These are phyloP conservation scores for Ophioderma brevispina DNA, from an alignment of 35 echinoderm and acorn worm species.

Conservation along the genomic window DNA sequence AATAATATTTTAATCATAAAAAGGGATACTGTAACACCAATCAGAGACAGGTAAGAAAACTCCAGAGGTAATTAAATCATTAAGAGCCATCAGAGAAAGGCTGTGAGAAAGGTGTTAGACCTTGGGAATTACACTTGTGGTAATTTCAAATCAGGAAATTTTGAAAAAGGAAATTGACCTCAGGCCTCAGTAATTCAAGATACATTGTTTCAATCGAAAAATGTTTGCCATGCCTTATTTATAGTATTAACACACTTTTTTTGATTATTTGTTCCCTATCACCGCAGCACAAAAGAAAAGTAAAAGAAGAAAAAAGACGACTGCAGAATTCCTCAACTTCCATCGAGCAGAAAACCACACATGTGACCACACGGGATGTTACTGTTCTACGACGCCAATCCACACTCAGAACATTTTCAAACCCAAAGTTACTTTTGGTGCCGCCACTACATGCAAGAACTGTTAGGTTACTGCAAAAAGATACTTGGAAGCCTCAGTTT, in stretches of 20 bases:
- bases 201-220: not conserved
- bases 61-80: too few relatives aligned
- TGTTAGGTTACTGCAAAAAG: not conserved
- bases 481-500: not conserved
- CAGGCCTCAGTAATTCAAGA: too few relatives aligned
- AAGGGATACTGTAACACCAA: too few relatives aligned
- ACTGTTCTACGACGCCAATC: not conserved
- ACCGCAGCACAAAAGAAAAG: not conserved
- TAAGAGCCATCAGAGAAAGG: too few relatives aligned
- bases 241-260: not conserved
- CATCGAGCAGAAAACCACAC: not conserved
- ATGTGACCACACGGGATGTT: not conserved
- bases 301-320: not conserved
- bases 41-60: too few relatives aligned
- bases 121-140: too few relatives aligned
- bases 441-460: not conserved
- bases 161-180: too few relatives aligned
- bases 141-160: too few relatives aligned
- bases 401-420: not conserved
- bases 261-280: not conserved
- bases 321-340: not conserved
- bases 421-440: not conserved
- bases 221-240: not conserved
- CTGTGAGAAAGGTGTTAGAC: too few relatives aligned
- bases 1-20: too few relatives aligned